Evolutionary conservation across 1,140 invertebrate species (phyloP), one percentile per base, ranked within the genome.

Genomic region (Euwallacea similis): DNA sequence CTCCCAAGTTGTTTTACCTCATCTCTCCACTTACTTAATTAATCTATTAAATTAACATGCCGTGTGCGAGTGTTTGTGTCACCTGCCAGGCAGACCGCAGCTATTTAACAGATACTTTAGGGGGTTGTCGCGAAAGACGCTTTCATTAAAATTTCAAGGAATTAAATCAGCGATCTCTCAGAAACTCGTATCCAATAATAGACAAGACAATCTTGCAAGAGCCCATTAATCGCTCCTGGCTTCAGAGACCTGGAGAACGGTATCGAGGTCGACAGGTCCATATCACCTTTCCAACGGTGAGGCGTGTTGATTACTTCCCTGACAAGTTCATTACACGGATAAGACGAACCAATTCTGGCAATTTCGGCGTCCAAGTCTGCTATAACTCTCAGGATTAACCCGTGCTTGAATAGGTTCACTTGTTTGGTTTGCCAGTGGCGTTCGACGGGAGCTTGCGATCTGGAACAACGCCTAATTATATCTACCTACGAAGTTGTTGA

Each of bases 1-100:
- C 63, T 66, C 56, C 43, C 77, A 72, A 79, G 75, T 78, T 79
- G 79, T 79, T 50, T 50, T 79, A 80, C 77, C 79, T 79, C 78
- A 75, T 76, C 79, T 75, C 74, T 73, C 75, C 79, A 80, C 78
- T 79, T 79, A 80, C 76, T 77, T 79, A 78, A 79, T 80, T 79
- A 80, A 79, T 79, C 76, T 79, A 80, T 79, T 80, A 80, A 79
- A 80, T 80, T 80, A 80, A 78, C 73, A 69, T 50, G 69, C 72
- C 73, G 71, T 71, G 75, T 66, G 69, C 69, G 62, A 66, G 60
- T 79, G 78, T 79, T 79, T 69, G 74, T 79, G 78, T 79, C 78
- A 79, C 78, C 78, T 77, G 74, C 70, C 61, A 65, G 44, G 61
- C 50, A 33, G 62, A 66, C 69, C 69, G 62, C 69, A 70, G 66